Conservation (phyloP, 2,797 vertebrate genomes). For the Karalla daura region DNA sequence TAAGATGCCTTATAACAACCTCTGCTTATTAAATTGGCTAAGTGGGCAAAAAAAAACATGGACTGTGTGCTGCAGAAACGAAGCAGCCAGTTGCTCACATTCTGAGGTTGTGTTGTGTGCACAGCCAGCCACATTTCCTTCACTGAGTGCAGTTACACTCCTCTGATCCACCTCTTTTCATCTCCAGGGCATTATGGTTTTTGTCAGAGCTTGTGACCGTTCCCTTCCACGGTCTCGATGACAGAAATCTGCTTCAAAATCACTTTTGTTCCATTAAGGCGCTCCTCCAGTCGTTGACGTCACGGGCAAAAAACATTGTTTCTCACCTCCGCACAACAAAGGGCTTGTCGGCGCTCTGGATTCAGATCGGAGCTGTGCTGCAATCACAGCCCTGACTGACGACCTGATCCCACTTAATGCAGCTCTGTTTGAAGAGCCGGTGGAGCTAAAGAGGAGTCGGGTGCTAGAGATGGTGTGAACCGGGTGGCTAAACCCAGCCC, state of each 20-base stretch:
- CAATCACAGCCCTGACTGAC: constrained; percentile 67
- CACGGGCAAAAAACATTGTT: background rate
- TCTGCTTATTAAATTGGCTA: constrained; percentile 1
- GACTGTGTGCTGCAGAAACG: background rate
- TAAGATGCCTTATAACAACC: background rate
- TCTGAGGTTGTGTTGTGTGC: background rate
- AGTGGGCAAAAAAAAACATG: background rate
- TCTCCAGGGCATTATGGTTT: background rate
- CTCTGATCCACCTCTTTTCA: constrained; percentile 8
- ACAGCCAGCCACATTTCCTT: background rate
- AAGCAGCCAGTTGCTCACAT: too few relatives aligned
- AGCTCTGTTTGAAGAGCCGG: constrained; percentile 52
- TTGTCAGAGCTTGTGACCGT: background rate
- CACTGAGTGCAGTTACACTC: background rate
- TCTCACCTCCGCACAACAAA: constrained; percentile 31
- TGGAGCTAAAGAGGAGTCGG: constrained; percentile 59
- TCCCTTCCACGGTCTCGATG: background rate
- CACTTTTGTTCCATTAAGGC: background rate
- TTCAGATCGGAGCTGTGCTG: constrained; percentile 58
- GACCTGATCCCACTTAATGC: constrained; percentile 72
- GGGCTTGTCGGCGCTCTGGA: constrained; percentile 32
- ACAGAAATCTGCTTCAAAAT: too few relatives aligned
- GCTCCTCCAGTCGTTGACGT: constrained; percentile 16
- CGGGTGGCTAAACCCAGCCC: constrained; percentile 46
- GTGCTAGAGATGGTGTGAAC: constrained; percentile 27